Percentiles rank a stretch among this genome's conserved stretches.
phyloP scores from a whole-genome alignment of 2,888 invertebrate species.

The Agelastica alni region DNA sequence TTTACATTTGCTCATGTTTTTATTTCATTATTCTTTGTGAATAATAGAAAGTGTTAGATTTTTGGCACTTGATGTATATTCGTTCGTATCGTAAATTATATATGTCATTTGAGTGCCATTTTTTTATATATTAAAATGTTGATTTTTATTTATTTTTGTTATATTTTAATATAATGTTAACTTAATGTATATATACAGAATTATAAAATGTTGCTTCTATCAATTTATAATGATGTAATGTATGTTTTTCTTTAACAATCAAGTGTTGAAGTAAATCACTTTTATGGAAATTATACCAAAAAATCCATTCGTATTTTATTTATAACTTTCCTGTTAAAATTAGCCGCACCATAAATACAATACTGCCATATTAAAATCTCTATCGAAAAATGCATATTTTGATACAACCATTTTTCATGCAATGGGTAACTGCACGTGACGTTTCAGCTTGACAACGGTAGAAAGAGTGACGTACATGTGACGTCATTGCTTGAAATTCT shows the following conservation, averaged over 20 bases:
- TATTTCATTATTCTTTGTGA: constrained; percentile 23
- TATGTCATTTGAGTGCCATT: constrained; percentile 30
- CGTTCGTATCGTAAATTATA: constrained; percentile 4
- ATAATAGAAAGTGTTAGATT: constrained; percentile 21
- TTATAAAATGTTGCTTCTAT: constrained; percentile 41
- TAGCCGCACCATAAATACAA: too few species aligned
- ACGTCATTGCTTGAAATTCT: too few species aligned
- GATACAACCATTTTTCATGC: too few species aligned
- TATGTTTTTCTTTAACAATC: constrained; percentile 44
- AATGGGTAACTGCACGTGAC: too few species aligned
- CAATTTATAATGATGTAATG: constrained; percentile 35
- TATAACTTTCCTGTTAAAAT: not conserved
- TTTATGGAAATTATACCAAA: constrained; percentile 41
- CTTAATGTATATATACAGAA: constrained; percentile 35
- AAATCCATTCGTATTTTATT: constrained; percentile 1
- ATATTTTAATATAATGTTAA: constrained; percentile 31
- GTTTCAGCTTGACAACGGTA: too few species aligned
- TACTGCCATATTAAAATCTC: too few species aligned
- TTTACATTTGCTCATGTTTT: constrained; percentile 22
- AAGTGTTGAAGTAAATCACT: constrained; percentile 43
- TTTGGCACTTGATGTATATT: constrained; percentile 24
- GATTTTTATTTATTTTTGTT: constrained; percentile 38
- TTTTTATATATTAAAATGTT: constrained; percentile 29
- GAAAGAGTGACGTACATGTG: too few species aligned
- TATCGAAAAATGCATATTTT: too few species aligned